Percentiles rank a stretch among this genome's conserved stretches.
Evolutionary conservation across 2,797 vertebrate species (phyloP).

Genomic region (Discoglossus pictus): DNA sequence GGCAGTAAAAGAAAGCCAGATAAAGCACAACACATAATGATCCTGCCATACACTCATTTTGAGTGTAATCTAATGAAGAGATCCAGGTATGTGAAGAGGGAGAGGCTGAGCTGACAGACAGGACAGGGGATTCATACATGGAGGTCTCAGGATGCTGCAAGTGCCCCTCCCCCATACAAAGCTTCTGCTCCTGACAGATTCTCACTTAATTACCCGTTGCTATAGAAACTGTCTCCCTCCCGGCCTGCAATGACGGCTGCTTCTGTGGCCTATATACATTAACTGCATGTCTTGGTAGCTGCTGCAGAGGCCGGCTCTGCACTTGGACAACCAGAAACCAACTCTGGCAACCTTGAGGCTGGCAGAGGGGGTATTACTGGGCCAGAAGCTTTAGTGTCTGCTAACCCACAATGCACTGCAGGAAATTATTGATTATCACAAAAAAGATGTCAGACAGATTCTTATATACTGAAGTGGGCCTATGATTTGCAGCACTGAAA

Average conservation of each 20-base stretch:
- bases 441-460: too few relatives aligned
- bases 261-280: slow-evolving; percentile 57
- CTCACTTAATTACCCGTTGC: slow-evolving; percentile 42
- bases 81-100: too few relatives aligned
- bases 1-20: too few relatives aligned
- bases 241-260: slow-evolving; percentile 32
- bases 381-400: not conserved
- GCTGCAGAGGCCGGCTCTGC: not conserved
- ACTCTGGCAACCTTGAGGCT: too few relatives aligned
- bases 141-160: not conserved
- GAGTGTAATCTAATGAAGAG: too few relatives aligned
- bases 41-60: too few relatives aligned
- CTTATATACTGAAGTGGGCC: too few relatives aligned
- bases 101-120: not conserved
- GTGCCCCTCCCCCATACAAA: slow-evolving; percentile 26
- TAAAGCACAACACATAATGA: too few relatives aligned
- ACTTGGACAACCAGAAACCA: not conserved
- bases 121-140: slow-evolving; percentile 15
- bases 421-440: not conserved
- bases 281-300: slow-evolving; percentile 9
- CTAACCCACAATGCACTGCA: not conserved
- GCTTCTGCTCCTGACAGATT: slow-evolving; percentile 49
- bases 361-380: not conserved
- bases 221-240: slow-evolving; percentile 52
- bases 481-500: too few relatives aligned